Evolutionary conservation across 2,797 vertebrate genomes (phyloP), one percentile per base, ranked within the genome.

Genomic region (Sandelia bainsii): DNA sequence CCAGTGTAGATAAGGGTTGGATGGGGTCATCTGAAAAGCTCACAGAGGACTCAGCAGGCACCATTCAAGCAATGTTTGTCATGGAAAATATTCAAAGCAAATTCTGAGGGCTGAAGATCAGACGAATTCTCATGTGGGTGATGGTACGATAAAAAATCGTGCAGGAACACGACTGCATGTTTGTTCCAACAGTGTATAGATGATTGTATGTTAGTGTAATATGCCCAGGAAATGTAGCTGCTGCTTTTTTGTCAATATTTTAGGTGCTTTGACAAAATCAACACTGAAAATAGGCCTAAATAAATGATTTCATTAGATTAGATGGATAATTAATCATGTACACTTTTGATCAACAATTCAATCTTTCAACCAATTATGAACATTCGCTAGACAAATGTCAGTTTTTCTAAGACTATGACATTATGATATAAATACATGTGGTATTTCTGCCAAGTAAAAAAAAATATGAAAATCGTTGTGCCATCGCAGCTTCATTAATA

Each of bases 11-110:
- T 72, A 44, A 46, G 6, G 22, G 57, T 22, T 57, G 53, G 48
- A 13, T 37, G 13, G 54, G 77, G 68, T 76, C 76, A 39, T 46
- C 29, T 37, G 62, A 62, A 45, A 37, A 52, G 39, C 68, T 65
- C 4, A 8, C 32, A 34, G 13, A 17, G 39, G 60, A 64, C 50
- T 72, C 59, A 44, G 62, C 27, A 39, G 48, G 53, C 39, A 61
- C 70, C 46, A 48, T 54, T 56, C 54, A 72, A 70, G 65, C 81
- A 49, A 58, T 42, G 32, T 75, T 72, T 62, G 62, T 13, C 75
- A 62, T 19, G 61, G 70, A 61, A 84, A 59, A 59, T 52, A 72
- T 83, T 70, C 70, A 64, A 78, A 89, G 84, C 51, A 84, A 79
- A 72, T 22, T 32, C 0, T 7, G 48, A 39, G 34, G 42, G 39